Base-by-base conservation (phyloP, 2,888 invertebrate genomes). In the Holacanthella duospinosa region DNA sequence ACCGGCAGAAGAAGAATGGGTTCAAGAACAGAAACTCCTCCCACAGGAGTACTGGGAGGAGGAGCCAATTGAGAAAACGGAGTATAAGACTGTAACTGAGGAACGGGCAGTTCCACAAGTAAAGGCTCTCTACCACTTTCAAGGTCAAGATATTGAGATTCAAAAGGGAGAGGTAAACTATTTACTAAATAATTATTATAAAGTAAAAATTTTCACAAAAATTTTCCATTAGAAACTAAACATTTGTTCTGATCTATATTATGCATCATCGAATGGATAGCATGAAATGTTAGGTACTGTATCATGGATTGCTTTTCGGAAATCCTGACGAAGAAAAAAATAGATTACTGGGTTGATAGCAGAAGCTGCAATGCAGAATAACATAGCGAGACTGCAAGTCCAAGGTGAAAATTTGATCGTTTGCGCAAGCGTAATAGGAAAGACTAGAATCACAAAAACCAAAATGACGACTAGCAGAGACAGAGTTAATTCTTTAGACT, bases 1-100 rank as follows among this genome's bases (percentile, higher is more conserved):
- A 29, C 67, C 65, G 29, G 75, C 74, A n/a, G 75, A 73, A 63
- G 77, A 88, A 71, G 87, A 88, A 75, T 85, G 85, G 84, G 85
- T 85, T 54, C 87, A 87, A 74, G 89, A 89, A 77, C 84, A 86
- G 0, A 82, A 88, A 0, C 82, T 93, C 66, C 87, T 94, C 12
- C 93, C 93, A 6, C 88, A 89, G 58, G 93, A 95, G 74, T 87
- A 93, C 19, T 93, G 89, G 86, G 93, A 93, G 74, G 94, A 95
- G 74, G 93, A 93, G 75, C 85, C 88, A 0, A 85, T 89, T 0
- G 93, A 94, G 76, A 82, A 87, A 24, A 81, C 91, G 16, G 92
- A 93, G 74, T 86, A 90, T 70, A 82, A 85, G 66, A 89, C 88
- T n/a, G 87, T 92, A 0, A 84, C 88, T 0, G 93, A 95, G 78